These are phyloP conservation scores for Ciconia maguari DNA, from an alignment of 2,113 vertebrate genomes.

Conservation along the genomic window DNA sequence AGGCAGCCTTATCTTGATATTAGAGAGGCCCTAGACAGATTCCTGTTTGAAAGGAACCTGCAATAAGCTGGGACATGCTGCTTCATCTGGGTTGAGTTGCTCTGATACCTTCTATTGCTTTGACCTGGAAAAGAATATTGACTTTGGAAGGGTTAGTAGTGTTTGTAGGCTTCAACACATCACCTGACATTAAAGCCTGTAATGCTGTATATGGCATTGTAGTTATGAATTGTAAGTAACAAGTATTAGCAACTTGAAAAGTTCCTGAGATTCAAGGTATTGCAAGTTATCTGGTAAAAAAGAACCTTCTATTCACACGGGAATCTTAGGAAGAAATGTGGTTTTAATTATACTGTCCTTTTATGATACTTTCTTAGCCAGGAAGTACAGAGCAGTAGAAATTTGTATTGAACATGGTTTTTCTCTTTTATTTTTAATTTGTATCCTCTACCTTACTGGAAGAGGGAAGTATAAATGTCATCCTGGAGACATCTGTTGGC, in stretches of 20 bases:
- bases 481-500: background rate
- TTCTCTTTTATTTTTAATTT: background rate
- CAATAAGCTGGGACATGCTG: background rate
- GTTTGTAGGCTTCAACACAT: background rate
- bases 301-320: background rate
- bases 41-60: background rate
- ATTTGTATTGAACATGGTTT: background rate
- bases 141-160: background rate
- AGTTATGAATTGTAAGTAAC: background rate
- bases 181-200: background rate
- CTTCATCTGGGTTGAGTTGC: background rate
- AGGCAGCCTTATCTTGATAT: background rate
- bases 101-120: background rate
- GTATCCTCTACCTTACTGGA: background rate
- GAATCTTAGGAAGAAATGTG: background rate
- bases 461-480: background rate
- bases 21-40: background rate
- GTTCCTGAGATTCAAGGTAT: background rate
- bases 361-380: background rate
- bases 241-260: background rate
- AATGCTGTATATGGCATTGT: background rate
- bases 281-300: background rate
- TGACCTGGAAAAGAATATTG: background rate
- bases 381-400: background rate
- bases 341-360: background rate